Conservation (phyloP, 2,113 vertebrate species). For the Podocnemis expansa region DNA sequence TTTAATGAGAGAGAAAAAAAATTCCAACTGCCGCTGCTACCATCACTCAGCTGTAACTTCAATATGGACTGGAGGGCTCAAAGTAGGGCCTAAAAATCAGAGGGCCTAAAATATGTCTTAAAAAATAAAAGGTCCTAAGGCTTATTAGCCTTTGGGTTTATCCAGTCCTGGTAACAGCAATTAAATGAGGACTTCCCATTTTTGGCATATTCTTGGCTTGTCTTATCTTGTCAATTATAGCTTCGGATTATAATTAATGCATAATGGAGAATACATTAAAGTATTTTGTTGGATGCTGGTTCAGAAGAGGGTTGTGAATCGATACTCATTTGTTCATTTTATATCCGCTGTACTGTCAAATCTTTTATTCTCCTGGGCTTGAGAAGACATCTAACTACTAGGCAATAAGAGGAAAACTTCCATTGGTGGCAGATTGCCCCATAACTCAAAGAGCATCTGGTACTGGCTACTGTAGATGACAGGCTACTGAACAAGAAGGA, state of each 20-base stretch:
- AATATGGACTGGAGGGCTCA: too few species aligned
- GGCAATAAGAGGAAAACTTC: neutral
- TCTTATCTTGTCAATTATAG: neutral
- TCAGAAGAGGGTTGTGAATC: neutral
- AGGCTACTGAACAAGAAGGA: rapidly evolving
- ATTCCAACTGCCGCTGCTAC: too few species aligned
- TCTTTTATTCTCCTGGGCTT: neutral
- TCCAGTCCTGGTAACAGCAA: neutral
- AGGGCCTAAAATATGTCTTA: too few species aligned
- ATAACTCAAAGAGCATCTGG: rapidly evolving
- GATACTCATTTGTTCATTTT: neutral
- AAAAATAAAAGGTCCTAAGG: too few species aligned
- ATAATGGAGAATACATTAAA: neutral
- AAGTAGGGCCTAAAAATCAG: too few species aligned
- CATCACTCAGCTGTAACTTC: too few species aligned
- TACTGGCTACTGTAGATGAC: neutral
- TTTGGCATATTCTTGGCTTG: neutral
- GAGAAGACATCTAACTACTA: neutral
- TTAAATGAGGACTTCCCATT: neutral
- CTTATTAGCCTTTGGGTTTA: too few species aligned
- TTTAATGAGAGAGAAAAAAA: too few species aligned
- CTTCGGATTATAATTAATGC: neutral
- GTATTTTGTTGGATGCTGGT: neutral
- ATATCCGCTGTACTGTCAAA: neutral
- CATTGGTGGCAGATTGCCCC: rapidly evolving